Percentiles rank a stretch among this genome's conserved stretches.
Evolutionary conservation across 2,888 invertebrate genomes (phyloP).

Genomic region (Aleiodes testaceus): DNA sequence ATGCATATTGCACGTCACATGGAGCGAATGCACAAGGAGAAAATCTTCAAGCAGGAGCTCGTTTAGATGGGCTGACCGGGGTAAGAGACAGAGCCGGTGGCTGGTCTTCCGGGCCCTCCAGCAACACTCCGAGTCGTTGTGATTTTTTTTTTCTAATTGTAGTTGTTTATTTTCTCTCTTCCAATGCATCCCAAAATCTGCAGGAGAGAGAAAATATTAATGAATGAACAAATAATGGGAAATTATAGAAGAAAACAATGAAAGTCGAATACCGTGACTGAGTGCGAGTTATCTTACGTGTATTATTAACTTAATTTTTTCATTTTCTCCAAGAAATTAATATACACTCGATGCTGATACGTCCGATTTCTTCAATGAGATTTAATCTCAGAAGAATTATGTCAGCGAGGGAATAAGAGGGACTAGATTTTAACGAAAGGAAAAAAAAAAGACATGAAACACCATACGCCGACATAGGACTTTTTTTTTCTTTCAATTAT

Average conservation of each 20-base stretch:
- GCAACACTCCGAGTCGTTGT: conserved; percentile 43
- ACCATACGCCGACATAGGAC: conserved; percentile 44
- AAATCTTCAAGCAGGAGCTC: conserved; percentile 70
- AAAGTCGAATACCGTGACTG: conserved; percentile 32
- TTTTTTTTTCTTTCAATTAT: conserved; percentile 6
- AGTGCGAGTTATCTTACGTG: conserved; percentile 18
- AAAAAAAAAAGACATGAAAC: conserved; percentile 31
- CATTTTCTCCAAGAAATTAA: background rate
- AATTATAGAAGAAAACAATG: conserved; percentile 13
- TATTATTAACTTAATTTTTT: conserved; percentile 22
- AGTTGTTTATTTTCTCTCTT: background rate
- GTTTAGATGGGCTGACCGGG: conserved; percentile 57
- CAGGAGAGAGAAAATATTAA: background rate
- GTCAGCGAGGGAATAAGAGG: conserved; percentile 29
- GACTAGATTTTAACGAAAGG: conserved; percentile 4
- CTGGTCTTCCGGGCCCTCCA: conserved; percentile 52
- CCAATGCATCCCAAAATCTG: background rate
- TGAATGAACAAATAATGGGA: conserved; percentile 1
- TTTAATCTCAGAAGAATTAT: conserved; percentile 34
- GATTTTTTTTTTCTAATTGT: conserved; percentile 31
- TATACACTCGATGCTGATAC: conserved; percentile 8
- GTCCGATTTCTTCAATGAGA: conserved; percentile 29
- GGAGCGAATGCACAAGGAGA: conserved; percentile 74
- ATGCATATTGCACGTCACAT: conserved; percentile 74
- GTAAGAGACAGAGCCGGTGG: conserved; percentile 45